Conservation (phyloP, 35 echinoderm and acorn worm species). For the Patiria miniata region DNA sequence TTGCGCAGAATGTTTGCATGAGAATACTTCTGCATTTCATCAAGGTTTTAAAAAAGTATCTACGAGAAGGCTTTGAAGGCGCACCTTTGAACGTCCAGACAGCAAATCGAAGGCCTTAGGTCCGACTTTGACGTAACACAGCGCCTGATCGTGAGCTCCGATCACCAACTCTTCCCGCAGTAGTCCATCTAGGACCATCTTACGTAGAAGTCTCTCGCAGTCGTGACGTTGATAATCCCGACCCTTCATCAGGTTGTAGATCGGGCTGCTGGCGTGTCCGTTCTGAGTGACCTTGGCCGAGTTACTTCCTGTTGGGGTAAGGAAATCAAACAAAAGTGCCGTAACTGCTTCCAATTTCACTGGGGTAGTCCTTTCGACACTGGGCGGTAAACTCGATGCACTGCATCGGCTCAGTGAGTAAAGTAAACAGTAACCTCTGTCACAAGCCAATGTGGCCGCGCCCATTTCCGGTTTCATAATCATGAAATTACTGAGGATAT, state of each 20-base stretch:
- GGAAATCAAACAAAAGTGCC: no score
- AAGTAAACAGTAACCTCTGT: neutral
- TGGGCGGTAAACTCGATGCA: no score
- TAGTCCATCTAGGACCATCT: conserved; percentile 68
- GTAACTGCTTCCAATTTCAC: no score
- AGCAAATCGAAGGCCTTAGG: conserved; percentile 68
- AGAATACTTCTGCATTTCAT: no score
- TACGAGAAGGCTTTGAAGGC: no score
- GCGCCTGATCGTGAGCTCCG: conserved; percentile 63
- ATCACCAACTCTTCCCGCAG: conserved; percentile 81
- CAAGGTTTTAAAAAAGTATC: no score
- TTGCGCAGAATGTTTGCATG: no score
- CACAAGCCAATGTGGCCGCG: no score
- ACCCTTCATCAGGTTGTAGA: conserved; percentile 82
- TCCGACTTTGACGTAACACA: conserved; percentile 78
- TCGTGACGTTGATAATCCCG: conserved; percentile 73
- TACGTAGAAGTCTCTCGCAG: conserved; percentile 74
- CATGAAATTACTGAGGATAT: no score
- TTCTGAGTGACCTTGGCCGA: conserved; percentile 72
- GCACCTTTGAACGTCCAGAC: conserved; percentile 69
- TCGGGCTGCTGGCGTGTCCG: conserved; percentile 69
- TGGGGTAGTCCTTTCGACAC: no score
- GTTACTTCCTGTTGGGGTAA: conserved; percentile 58
- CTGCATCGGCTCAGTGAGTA: neutral
- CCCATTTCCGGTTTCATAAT: no score